A percentile compares a stretch with the other conserved stretches of the same genome.
phyloP scores from a whole-genome alignment of 2,797 vertebrate species.

The Miichthys miiuy region DNA sequence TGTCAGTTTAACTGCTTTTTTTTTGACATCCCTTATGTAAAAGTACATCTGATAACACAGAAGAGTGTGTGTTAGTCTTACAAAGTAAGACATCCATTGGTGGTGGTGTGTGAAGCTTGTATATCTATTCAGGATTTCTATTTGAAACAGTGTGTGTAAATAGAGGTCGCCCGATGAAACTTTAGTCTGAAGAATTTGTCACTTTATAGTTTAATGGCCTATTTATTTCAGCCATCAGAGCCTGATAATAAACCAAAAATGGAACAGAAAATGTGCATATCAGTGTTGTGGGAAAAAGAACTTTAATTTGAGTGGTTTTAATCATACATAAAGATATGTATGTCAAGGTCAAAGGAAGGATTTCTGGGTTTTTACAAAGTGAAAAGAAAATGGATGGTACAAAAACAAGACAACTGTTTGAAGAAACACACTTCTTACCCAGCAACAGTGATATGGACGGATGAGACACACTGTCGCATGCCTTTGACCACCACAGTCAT shows the following conservation, averaged over 20 bases:
- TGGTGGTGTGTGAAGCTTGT: background rate
- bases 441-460: constrained; percentile 45
- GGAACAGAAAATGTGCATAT: background rate
- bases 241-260: background rate
- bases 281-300: background rate
- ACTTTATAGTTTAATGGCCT: constrained; percentile 1
- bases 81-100: background rate
- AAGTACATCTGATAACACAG: constrained; percentile 46
- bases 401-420: background rate
- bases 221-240: constrained; percentile 1
- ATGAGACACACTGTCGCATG: constrained; percentile 41
- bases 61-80: constrained; percentile 5
- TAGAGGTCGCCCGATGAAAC: constrained; percentile 2
- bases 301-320: background rate
- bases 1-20: constrained; percentile 24
- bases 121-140: constrained; percentile 2
- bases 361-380: background rate
- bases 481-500: constrained; percentile 33
- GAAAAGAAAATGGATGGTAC: background rate
- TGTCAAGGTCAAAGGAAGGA: background rate
- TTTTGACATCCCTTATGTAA: constrained; percentile 39
- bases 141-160: background rate
- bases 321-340: background rate
- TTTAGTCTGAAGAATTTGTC: background rate
- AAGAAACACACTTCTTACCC: background rate